A percentile compares a stretch with the other conserved stretches of the same genome.
Evolutionary conservation across 2,113 vertebrate genomes (phyloP).

Genomic region (Ondatra zibethicus): DNA sequence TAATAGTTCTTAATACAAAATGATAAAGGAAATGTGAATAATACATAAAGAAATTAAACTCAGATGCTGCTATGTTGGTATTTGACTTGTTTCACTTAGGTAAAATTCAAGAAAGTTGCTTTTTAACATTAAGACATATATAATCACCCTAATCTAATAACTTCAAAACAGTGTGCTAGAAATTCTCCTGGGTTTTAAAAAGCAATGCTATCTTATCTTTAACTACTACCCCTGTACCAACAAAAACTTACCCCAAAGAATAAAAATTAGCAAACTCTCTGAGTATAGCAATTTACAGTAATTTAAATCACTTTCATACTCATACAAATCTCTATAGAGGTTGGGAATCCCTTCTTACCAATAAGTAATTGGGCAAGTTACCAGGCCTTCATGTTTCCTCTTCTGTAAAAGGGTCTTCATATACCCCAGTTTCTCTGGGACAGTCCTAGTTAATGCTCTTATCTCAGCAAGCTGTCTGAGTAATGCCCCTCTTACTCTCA

Average conservation of each 20-base stretch:
- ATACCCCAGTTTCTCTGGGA: slow-evolving; percentile 52
- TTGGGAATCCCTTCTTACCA: slow-evolving; percentile 55
- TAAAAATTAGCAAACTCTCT: slow-evolving; percentile 59
- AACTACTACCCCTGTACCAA: slow-evolving; percentile 17
- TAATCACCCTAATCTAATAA: slow-evolving; percentile 52
- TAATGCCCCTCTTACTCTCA: slow-evolving; percentile 40
- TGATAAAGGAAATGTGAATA: not conserved
- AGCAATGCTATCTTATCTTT: slow-evolving; percentile 54
- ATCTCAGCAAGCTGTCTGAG: slow-evolving; percentile 9
- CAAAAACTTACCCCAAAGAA: slow-evolving; percentile 56
- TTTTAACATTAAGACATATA: slow-evolving; percentile 53
- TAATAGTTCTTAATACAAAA: slow-evolving; percentile 34
- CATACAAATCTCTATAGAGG: slow-evolving; percentile 27
- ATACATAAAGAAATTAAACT: slow-evolving; percentile 48
- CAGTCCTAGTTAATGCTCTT: slow-evolving; percentile 55
- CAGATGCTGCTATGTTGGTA: slow-evolving; percentile 17
- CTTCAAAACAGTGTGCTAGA: slow-evolving; percentile 55
- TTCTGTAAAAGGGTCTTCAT: slow-evolving; percentile 48
- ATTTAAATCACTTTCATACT: slow-evolving; percentile 68
- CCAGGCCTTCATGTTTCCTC: not conserved
- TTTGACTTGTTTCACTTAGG: slow-evolving; percentile 22
- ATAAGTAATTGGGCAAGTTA: slow-evolving; percentile 61
- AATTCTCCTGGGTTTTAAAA: slow-evolving; percentile 56
- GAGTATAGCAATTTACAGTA: slow-evolving; percentile 51
- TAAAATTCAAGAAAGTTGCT: slow-evolving; percentile 35